These are phyloP conservation scores for Tetraneura akinire DNA, from an alignment of 1,140 invertebrate genomes.

Conservation along the genomic window DNA sequence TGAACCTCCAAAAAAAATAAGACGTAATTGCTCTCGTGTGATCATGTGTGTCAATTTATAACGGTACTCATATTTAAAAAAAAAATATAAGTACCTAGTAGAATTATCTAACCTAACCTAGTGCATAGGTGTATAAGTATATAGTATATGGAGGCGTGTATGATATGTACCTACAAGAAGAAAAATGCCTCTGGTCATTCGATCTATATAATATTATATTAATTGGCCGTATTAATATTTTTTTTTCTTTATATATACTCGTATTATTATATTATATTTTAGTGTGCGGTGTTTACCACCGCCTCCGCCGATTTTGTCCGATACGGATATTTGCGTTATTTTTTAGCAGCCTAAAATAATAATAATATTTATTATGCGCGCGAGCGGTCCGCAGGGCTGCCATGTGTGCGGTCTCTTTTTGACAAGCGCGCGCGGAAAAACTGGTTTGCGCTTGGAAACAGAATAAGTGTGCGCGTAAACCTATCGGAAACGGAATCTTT, in stretches of 20 bases:
- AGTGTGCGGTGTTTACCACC: background rate
- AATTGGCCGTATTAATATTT: background rate
- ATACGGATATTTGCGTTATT: background rate
- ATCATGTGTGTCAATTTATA: too few species aligned
- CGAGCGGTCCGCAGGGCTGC: constrained; percentile 17
- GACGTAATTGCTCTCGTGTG: too few species aligned
- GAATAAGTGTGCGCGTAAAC: background rate
- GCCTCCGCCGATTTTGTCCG: background rate
- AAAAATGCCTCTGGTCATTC: background rate
- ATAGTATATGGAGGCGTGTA: too few species aligned
- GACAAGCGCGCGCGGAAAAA: constrained; percentile 1
- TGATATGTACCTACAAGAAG: too few species aligned
- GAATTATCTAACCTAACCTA: too few species aligned
- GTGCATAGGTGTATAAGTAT: too few species aligned
- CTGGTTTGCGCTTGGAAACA: constrained; percentile 9
- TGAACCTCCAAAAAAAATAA: too few species aligned
- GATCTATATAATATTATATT: background rate
- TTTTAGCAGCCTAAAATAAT: background rate
- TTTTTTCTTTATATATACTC: too few species aligned
- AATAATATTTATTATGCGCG: constrained; percentile 10
- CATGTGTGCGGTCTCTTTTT: constrained; percentile 22
- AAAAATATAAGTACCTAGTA: too few species aligned
- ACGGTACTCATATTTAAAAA: too few species aligned
- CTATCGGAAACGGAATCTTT: constrained; percentile 6
- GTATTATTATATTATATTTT: too few species aligned